Conservation (phyloP, 2,113 vertebrate genomes). For the Callocephalon fimbriatum region DNA sequence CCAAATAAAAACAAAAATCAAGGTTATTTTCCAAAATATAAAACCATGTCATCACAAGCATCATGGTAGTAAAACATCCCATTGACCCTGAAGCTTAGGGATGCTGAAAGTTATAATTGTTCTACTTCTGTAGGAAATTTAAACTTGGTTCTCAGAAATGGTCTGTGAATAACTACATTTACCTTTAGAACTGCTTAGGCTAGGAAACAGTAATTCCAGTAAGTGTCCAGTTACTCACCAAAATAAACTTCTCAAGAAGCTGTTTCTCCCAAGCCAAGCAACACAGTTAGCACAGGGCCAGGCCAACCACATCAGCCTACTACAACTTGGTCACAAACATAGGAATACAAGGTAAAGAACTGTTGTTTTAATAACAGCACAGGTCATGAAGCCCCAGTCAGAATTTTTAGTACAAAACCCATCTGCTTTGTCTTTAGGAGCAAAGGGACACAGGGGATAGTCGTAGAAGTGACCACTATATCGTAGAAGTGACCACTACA, state of each 20-base stretch:
- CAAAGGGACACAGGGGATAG: fast-evolving
- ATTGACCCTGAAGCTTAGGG: neutral
- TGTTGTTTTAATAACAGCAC: fast-evolving
- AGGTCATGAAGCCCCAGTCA: fast-evolving
- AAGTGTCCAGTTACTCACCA: neutral
- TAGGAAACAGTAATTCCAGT: neutral
- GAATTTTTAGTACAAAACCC: neutral
- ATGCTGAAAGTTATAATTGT: neutral
- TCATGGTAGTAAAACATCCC: neutral
- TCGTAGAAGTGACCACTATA: neutral
- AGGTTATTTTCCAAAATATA: neutral
- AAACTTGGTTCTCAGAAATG: neutral
- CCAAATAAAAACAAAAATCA: neutral
- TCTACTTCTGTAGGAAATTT: neutral
- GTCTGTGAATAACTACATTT: neutral
- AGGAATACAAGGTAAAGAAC: neutral
- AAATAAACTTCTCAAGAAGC: neutral
- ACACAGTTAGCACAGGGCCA: neutral
- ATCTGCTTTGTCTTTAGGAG: neutral
- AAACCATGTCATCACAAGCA: neutral
- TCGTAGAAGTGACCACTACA: neutral
- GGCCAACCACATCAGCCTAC: neutral
- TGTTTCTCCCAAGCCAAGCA: neutral
- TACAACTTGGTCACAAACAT: neutral
- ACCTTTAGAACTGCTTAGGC: neutral